Evolutionary conservation across 2,113 vertebrate genomes (phyloP), one percentile per base, ranked within the genome.

Genomic region (Oreochromis niloticus): DNA sequence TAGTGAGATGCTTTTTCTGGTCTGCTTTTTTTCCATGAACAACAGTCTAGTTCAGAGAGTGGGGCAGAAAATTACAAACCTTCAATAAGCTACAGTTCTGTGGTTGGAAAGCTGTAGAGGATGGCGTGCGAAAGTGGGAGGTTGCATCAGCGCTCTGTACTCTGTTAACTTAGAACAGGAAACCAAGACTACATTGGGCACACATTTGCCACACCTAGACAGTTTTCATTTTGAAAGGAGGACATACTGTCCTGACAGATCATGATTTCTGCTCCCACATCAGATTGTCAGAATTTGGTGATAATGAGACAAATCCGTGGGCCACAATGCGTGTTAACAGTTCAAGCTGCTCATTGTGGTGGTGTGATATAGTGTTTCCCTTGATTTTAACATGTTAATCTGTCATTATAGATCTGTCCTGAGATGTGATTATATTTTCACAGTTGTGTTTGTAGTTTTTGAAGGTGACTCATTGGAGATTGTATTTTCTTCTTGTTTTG

Each of bases 221-320:
- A 50, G 71, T 32, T 78, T 78, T 50, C 6, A 32, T 78, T 30
- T 30, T 0, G 43, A 50, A 73, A 46, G 5, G 7, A 9, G 1
- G 5, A 10, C n/a, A 6, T 12, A 24, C 3, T 9, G 39, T 71
- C 39, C 66, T 71, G 66, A 16, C 66, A 46, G n/a, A 71, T 71
- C 39, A 4, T 71, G 66, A 50, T 75, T 30, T 75, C 6, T 30
- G 71, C 39, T 71, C n/a, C 36, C n/a, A 43, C 66, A 43, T 71
- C 66, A 9, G 66, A 50, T 78, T 17, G 27, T 50, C 6, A 50
- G 43, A 5, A 19, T 75, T 48, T 75, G 71, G 71, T 75, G 43
- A 32, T 32, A 50, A 32, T 19, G 24, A 78, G 43, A 50, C 17
- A 0, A 75, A 48, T 46, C 14, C 9, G 0, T 32, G 0, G 17